Evolutionary conservation across 2,888 invertebrate genomes (phyloP).

Genomic region (Ornithoptera alexandrae): DNA sequence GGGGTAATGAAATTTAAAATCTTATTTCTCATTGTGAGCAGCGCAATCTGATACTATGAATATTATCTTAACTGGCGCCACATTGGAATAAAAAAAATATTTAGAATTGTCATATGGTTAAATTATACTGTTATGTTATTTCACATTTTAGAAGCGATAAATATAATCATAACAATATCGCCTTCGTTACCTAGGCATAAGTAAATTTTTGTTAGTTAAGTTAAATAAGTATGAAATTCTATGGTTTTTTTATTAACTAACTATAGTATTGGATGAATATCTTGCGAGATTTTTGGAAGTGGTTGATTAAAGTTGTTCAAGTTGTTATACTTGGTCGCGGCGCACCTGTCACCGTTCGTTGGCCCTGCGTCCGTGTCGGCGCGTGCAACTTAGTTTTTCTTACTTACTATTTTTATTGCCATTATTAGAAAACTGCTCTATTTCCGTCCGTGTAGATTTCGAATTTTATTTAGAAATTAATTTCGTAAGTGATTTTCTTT

Average conservation of each 20-base stretch:
- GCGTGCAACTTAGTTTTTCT: constrained; percentile 58
- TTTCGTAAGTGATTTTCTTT: not conserved
- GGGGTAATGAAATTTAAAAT: too few relatives aligned
- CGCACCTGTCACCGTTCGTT: constrained; percentile 73
- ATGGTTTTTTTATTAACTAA: not conserved
- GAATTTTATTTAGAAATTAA: constrained; percentile 9
- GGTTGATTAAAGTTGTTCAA: constrained; percentile 53
- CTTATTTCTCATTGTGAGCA: too few relatives aligned
- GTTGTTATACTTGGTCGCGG: constrained; percentile 54
- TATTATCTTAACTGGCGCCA: too few relatives aligned
- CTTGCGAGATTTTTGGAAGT: constrained; percentile 8
- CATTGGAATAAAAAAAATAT: too few relatives aligned
- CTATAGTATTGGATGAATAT: not conserved
- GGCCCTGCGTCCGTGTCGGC: constrained; percentile 59
- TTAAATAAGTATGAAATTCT: not conserved
- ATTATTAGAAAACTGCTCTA: constrained; percentile 24
- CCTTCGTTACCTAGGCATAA: too few relatives aligned
- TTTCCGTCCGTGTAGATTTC: constrained; percentile 1
- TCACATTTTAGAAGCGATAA: too few relatives aligned
- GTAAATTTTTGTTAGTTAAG: too few relatives aligned
- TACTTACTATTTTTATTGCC: constrained; percentile 19
- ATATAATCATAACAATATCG: too few relatives aligned
- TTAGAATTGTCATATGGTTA: too few relatives aligned
- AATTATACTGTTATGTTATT: too few relatives aligned
- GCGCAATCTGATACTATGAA: too few relatives aligned